Evolutionary conservation across 1,140 invertebrate genomes (phyloP), one percentile per base, ranked within the genome.

Genomic region (Dryas iulia): DNA sequence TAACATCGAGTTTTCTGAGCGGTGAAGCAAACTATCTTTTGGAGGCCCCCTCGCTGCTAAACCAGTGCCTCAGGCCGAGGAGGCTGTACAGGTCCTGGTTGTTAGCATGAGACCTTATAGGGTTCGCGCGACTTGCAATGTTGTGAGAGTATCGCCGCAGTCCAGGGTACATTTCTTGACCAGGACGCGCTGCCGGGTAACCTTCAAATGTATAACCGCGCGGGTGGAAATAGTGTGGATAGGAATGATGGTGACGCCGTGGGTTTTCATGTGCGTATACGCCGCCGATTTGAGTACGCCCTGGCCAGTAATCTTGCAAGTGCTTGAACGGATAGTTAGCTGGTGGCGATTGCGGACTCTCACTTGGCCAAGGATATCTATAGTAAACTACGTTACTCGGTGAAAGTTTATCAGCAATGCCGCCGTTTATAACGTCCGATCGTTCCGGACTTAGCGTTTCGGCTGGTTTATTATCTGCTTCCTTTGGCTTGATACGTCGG

Each of bases 271-370:
- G 87, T 33, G 73, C 81, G 54, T 91, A 91, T 7, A 89, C 79
- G 26, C 87, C 89, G 8, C 86, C 86, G 10, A 82, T 35, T 62
- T 82, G 81, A n/a, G 73, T 84, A 23, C 81, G 79, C 25, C 84
- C 84, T n/a, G 82, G 83, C 89, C 89, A 91, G 60, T 91, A 91
- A 39, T 91, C 89, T 72, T 91, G 89, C 30, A 91, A 62, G 72
- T 88, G 84, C 5, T 81, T 82, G 54, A 91, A 91, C 0, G 89
- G 89, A 71, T 90, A 91, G 23, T 84, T 76, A 1, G 87, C 75
- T 31, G 84, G 87, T 4, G 83, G 86, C 1, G 82, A 81, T 3
- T 63, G 74, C 23, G 76, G 72, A 59, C 83, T 73, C 25, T 87
- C 86, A 57, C 74, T 78, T 59, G 72, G 69, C 84, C 84, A 86